Percentiles rank a stretch among this genome's conserved stretches.
phyloP scores from a whole-genome alignment of 1,140 invertebrate species.

The Heliconius himera region DNA sequence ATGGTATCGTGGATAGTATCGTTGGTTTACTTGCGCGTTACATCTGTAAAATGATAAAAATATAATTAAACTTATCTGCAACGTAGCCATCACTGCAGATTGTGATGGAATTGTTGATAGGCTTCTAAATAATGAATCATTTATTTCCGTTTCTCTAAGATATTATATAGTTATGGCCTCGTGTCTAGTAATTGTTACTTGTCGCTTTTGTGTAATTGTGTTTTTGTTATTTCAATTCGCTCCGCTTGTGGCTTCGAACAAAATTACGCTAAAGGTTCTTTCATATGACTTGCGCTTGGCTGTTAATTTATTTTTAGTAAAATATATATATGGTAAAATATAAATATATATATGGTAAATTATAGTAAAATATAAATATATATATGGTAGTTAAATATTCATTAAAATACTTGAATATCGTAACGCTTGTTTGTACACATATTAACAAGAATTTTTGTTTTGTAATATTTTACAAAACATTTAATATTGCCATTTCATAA shows the following conservation, averaged over 20 bases:
- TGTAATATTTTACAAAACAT: no score
- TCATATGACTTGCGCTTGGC: neutral
- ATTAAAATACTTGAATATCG: no score
- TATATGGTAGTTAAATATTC: no score
- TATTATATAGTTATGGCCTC: constrained; percentile 27
- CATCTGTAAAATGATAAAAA: constrained; percentile 29
- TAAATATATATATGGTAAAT: no score
- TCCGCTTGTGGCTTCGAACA: neutral
- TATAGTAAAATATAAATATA: no score
- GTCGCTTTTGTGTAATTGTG: neutral
- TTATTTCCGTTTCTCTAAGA: constrained; percentile 16
- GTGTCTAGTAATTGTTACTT: neutral
- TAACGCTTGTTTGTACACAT: no score
- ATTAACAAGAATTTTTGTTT: no score
- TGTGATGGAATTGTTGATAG: neutral
- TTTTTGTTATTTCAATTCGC: neutral
- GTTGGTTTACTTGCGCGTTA: constrained; percentile 28
- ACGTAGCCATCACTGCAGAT: neutral
- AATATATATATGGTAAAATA: no score
- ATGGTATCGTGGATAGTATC: constrained; percentile 63
- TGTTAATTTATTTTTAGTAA: neutral
- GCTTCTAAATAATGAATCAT: constrained; percentile 10
- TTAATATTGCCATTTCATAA: no score
- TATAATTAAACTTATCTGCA: constrained; percentile 17
- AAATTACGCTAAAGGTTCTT: neutral